Evolutionary conservation across 1,140 invertebrate genomes (phyloP).

Genomic region (Brachionus plicatilis): DNA sequence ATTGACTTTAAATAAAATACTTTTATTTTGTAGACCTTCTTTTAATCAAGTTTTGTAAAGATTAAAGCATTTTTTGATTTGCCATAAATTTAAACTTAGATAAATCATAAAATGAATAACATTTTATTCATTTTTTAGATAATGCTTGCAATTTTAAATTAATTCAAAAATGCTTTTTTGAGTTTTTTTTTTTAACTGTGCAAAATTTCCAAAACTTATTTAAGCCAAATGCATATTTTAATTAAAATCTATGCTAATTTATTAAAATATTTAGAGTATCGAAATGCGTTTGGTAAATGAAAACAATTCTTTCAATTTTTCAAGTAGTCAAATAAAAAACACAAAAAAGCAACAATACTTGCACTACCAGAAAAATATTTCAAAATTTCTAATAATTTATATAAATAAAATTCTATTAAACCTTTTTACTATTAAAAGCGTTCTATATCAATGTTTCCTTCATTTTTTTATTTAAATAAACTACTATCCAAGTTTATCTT

Average conservation of each 20-base stretch:
- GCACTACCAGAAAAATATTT: not conserved
- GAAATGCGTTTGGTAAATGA: not conserved
- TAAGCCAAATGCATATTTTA: not conserved
- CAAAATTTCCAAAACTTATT: not conserved
- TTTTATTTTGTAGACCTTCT: not conserved
- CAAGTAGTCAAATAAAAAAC: not conserved
- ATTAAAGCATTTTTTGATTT: no score
- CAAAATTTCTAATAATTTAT: not conserved
- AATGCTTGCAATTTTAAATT: no score
- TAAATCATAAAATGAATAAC: no score
- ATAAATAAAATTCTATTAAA: not conserved
- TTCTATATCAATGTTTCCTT: not conserved
- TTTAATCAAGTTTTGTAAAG: no score
- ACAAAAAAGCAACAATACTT: not conserved
- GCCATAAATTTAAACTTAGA: no score
- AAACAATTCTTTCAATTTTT: not conserved
- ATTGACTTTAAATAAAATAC: no score
- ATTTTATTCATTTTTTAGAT: no score
- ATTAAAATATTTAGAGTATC: not conserved
- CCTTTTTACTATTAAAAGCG: not conserved
- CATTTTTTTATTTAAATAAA: not conserved
- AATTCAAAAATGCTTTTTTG: not conserved
- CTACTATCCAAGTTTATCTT: no score
- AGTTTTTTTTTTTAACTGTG: not conserved
- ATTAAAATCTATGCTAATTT: not conserved